Evolutionary conservation across 1,140 invertebrate species (phyloP), one percentile per base, ranked within the genome.

Genomic region (Magallana angulata): DNA sequence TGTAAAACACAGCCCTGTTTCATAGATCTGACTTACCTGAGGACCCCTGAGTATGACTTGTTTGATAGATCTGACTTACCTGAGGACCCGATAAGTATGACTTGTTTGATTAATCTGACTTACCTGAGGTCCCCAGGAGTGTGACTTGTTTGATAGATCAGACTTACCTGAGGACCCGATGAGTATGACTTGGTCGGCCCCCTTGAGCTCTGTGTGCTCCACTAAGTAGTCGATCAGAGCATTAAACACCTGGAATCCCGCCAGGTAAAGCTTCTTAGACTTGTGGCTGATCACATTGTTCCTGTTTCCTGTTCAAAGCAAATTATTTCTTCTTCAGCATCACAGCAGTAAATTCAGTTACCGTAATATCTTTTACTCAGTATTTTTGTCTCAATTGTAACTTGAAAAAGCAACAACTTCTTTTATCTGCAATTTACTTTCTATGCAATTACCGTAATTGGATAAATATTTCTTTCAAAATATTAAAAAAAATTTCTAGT

Each of bases 91-190:
- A 24, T 24, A 24, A 24, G 18, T 24, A 24, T 0, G 18, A 24
- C 18, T 24, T 24, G 18, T 24, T 24, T 24, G 18, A 24, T 24
- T 24, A 24, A 24, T 24, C n/a, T 62, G n/a, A 62, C 60, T 64
- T 16, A 64, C 12, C 3, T 64, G 12, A 64, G 12, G 60, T 3
- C 12, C 18, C 12, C 12, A 64, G 1, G 18, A 16, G 60, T 36
- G 6, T 16, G 60, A 16, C 12, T 64, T 16, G 12, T 36, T 36
- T 82, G 8, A 18, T 84, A 18, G 7, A 5, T 9, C 84, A 12
- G 12, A n/a, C 59, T 62, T 88, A 93, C 92, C 90, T 91, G 92
- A 92, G 12, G 91, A 90, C 3, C 92, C 92, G 12, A 88, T 85
- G 0, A 93, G 80, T 36, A 93, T 89, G 8, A 93, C 89, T 64